Evolutionary conservation across 2,797 vertebrate genomes (phyloP), one percentile per base, ranked within the genome.

Genomic region (Hozukius guyotensis): DNA sequence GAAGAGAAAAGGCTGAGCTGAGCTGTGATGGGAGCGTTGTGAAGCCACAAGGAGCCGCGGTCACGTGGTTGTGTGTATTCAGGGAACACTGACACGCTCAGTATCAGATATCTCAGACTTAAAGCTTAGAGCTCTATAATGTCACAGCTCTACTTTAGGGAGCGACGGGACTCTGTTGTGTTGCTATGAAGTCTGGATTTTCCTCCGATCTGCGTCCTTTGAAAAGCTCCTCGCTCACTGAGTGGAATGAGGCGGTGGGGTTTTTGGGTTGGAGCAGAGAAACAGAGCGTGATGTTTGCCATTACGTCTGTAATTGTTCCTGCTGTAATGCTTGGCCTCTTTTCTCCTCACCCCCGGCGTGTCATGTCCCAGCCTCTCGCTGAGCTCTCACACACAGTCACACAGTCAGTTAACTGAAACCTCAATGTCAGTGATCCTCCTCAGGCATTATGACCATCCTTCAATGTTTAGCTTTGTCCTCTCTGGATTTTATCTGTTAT

Each of bases 271-370:
- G n/a, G 75, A 82, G 65, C 4, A 0, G 11, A 9, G 75, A 75
- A 71, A 86, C 49, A n/a, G 75, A 72, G 67, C 57, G 34, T 75
- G 83, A 80, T 85, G 88, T 89, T 87, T 90, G 81, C 89, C 77
- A 87, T 92, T 82, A 87, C 69, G 27, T 81, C 69, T 70, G 65
- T 87, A 86, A 84, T 88, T 82, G 75, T 81, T 90, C 46, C 81
- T 87, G 80, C 68, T 82, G 83, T 49, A 36, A 88, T 87, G 86
- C 87, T 87, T 85, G 38, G 80, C 88, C 72, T 46, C 38, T 38
- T 62, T 65, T 34, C 56, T 64, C 63, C 31, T 56, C 64, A 8
- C 52, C 53, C 14, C 77, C 67, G 57, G 81, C 78, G 68, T 70
- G 46, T 78, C 80, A 77, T 71, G 60, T 75, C 62, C 25, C 75